Evolutionary conservation across 2,113 vertebrate genomes (phyloP).

Genomic region (Sitta europaea): DNA sequence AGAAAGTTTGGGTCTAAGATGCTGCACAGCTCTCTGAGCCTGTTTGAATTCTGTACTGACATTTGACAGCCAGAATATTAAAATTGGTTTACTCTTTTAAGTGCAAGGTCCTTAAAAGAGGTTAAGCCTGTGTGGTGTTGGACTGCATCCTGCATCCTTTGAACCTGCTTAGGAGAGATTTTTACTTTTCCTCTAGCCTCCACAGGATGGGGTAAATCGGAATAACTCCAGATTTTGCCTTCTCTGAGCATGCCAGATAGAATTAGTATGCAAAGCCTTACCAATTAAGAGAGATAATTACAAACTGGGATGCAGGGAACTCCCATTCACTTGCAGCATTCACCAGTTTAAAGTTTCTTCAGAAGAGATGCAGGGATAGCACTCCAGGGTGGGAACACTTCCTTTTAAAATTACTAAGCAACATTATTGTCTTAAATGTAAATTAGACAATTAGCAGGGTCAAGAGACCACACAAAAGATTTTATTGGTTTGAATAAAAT

Average conservation of each 20-base stretch:
- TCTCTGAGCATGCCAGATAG: neutral
- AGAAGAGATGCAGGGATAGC: constrained; percentile 22
- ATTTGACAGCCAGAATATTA: neutral
- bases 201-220: neutral
- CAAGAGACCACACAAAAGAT: constrained; percentile 51
- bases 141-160: neutral
- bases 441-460: constrained; percentile 39
- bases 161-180: neutral
- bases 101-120: neutral
- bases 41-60: neutral
- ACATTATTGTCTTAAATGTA: constrained; percentile 50
- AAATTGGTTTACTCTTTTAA: neutral
- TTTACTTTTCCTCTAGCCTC: neutral
- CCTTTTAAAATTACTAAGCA: constrained; percentile 39
- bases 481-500: constrained; percentile 63
- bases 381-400: constrained; percentile 12
- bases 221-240: neutral
- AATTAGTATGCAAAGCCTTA: constrained; percentile 42
- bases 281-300: constrained; percentile 20
- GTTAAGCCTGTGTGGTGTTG: neutral
- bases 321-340: constrained; percentile 44
- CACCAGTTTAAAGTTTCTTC: constrained; percentile 11
- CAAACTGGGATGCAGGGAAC: neutral
- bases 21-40: neutral
- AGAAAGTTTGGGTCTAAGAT: neutral